phyloP scores from a whole-genome alignment of 2,888 invertebrate species.

The Bibio marci region DNA sequence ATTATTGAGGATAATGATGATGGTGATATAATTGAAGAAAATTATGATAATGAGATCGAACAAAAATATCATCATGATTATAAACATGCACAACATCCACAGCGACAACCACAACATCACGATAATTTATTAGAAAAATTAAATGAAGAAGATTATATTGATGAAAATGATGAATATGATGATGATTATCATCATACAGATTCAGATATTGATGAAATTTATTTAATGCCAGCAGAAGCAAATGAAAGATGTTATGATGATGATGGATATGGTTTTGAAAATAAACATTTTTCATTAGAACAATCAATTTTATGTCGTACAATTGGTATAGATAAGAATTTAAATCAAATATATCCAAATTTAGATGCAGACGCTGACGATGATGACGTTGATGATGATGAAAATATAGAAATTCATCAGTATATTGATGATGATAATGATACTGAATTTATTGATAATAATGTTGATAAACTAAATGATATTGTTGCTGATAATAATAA shows the following conservation, averaged over 20 bases:
- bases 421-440: background rate
- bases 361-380: background rate
- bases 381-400: conserved; percentile 1
- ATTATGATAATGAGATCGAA: conserved; percentile 5
- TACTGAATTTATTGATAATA: background rate
- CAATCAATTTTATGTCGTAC: conserved; percentile 6
- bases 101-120: background rate
- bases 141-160: conserved; percentile 1
- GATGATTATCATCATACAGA: conserved; percentile 5
- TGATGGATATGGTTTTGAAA: conserved; percentile 10
- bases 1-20: conserved; percentile 9
- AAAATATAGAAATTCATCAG: conserved; percentile 4
- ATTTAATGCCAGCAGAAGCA: conserved; percentile 11
- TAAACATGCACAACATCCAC: no score
- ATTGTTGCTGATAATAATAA: background rate
- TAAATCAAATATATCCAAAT: background rate
- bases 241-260: conserved; percentile 8
- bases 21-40: conserved; percentile 4
- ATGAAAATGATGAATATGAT: conserved; percentile 7
- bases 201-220: conserved; percentile 14
- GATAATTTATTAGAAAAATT: background rate
- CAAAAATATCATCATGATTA: no score
- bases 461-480: background rate
- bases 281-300: conserved; percentile 10
- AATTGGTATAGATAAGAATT: no score